These are phyloP conservation scores for Melanerpes formicivorus DNA, from an alignment of 2,113 vertebrate genomes.

Conservation along the genomic window DNA sequence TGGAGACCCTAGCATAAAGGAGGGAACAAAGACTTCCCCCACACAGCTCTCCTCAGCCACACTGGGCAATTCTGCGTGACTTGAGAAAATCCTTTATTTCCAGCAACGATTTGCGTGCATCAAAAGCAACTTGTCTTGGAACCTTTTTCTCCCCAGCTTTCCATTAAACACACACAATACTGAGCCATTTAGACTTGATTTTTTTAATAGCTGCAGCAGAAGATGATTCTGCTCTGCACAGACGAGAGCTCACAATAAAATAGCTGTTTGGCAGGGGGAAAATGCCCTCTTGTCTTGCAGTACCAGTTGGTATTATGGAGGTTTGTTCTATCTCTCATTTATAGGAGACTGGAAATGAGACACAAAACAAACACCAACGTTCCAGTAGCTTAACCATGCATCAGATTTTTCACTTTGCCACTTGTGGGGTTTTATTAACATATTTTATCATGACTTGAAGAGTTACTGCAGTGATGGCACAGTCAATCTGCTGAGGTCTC, in stretches of 20 bases:
- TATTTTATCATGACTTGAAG: conserved; percentile 4
- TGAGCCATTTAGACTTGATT: conserved; percentile 31
- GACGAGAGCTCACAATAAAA: conserved; percentile 71
- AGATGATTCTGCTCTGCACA: conserved; percentile 60
- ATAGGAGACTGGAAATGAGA: conserved; percentile 64
- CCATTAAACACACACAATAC: not conserved
- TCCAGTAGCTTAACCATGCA: conserved; percentile 37
- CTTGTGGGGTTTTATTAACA: not conserved
- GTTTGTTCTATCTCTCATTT: conserved; percentile 77
- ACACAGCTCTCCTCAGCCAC: not conserved
- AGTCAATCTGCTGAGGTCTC: not conserved
- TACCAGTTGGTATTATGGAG: conserved; percentile 83
- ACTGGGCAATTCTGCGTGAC: not conserved
- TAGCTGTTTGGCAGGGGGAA: conserved; percentile 70
- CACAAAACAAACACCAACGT: conserved; percentile 58
- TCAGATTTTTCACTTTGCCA: conserved; percentile 36
- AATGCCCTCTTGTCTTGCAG: conserved; percentile 79
- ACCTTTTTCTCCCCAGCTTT: not conserved
- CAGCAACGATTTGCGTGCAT: not conserved
- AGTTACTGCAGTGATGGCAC: not conserved
- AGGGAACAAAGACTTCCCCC: not conserved
- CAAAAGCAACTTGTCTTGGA: not conserved
- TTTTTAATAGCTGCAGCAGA: conserved; percentile 63
- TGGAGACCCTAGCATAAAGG: not conserved
- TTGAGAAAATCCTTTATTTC: not conserved